Base-by-base conservation (phyloP, 2,797 vertebrate genomes). In the Leptodactylus fallax region DNA sequence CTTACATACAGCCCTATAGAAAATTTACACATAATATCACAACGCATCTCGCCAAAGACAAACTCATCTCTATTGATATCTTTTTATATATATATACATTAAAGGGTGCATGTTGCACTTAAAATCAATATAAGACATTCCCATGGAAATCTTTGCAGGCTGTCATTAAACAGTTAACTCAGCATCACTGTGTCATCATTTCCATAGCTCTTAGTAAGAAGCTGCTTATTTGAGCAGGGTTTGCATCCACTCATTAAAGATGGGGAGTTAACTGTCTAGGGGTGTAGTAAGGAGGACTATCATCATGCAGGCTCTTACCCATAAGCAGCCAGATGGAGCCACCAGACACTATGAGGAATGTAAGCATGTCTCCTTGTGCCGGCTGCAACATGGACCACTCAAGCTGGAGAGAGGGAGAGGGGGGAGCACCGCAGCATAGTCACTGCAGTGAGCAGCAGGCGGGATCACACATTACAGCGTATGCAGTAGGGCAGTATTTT, bases 261-360 rank as follows among this genome's bases (percentile, higher is more conserved):
- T 55, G 23, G 36, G 10, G 13, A 56, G 27, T 55, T 7, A 8
- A 21, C 19, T 27, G 53, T 19, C 6, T 36, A 25, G 45, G 17
- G 25, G 47, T 67, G 25, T 7, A 7, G 60, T 49, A 7, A 36
- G 8, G 7, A 71, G n/a, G 81, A n/a, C 14, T 55, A 9, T 4
- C 13, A 25, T 49, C 13, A 25, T 69, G 58, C 47, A 53, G 19
- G 25, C 74, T 91, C 95, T 95, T 91, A 95, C 95, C 95, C 83
- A 93, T 86, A n/a, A 95, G 90, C 90, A 95, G 90, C 91, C 94
- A 95, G 89, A 95, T 91, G 53, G 94, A 95, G 87, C 93, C 94
- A 71, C 92, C 94, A 0, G 94, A 93, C 85, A 94, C 90, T 49
- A 96, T 92, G 85, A 96, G 91, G 90, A 94, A 93, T 89, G 93